Evolutionary conservation across 2,888 invertebrate species (phyloP), one percentile per base, ranked within the genome.

Genomic region (Branchellion lobata): DNA sequence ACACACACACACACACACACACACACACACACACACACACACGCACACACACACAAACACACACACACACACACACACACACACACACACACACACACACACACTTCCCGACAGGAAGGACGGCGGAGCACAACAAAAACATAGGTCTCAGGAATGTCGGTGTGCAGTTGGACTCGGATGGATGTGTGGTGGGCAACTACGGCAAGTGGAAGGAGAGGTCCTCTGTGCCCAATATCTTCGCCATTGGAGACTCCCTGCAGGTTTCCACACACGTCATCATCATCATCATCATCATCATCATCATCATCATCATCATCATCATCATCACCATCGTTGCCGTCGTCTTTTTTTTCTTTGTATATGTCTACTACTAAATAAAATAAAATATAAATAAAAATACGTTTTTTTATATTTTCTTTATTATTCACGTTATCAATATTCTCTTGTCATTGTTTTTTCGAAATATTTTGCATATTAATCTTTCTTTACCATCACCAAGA

Each of bases 211-310:
- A 91, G 80, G 98, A 99, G 86, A 92, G 93, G 86, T 93, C 95
- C 1, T 94, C 93, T 88, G 91, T 94, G 78, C 90, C 92, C 0
- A 91, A 95, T 88, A 92, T 99, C 82, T 97, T 91, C 89, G 97
- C 97, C 24, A 93, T 98, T 83, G 98, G 98, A 77, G 98, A 99
- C 90, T 85, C 86, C 27, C 83, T 85, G 24, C 51, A 81, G 83
- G 84, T 83, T 14, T 2, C n/a, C n/a, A n/a, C n/a, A n/a, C n/a
- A n/a, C n/a, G n/a, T 29, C 69, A 65, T 29, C 24, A 65, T 65
- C 65, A 24, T 21, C 29, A 31, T 69, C 8, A 31, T 69, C 33
- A 69, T 69, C 33, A 69, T 69, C 33, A 69, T 69, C 33, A 69
- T 69, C 33, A 29, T 73, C 36, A 18, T 73, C 0, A 14, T 14